Evolutionary conservation across 2,797 vertebrate genomes (phyloP), one percentile per base, ranked within the genome.

Genomic region (Coregonus sp.): DNA sequence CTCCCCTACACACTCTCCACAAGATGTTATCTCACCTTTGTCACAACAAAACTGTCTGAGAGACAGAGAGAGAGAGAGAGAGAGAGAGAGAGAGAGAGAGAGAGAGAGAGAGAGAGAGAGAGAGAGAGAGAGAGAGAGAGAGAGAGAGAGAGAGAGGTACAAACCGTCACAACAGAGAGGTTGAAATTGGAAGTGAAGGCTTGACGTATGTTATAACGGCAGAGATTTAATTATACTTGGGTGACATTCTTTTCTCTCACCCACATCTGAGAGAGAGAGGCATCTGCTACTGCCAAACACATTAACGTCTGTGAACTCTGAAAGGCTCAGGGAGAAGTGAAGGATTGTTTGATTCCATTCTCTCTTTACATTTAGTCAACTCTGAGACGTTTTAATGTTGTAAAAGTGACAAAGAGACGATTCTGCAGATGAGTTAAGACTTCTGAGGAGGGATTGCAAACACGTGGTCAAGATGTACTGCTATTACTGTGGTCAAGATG

Each of bases 141-240:
- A 63, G 20, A 25, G 9, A 16, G 11, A 63, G 20, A 61, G 59
- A 85, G 33, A 15, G 31, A 83, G 40, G 80, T 84, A 87, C 11
- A 5, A 80, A 70, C 59, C 83, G 35, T 91, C 90, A 86, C 86
- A 65, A 18, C 79, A 61, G 37, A 87, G 81, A 31, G 83, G 73
- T 78, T 50, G 71, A 88, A 88, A 93, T 92, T 79, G 75, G 88
- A 94, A 92, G 89, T 87, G 92, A 94, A 89, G 89, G 86, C 88
- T 92, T 91, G 92, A 92, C 89, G 87, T 92, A 85, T 77, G 87
- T 85, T 89, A 85, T 87, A 91, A 90, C 90, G 74, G 84, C 81
- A 78, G 50, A 93, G 92, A 94, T 93, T 93, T 92, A 91, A 93
- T 94, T 94, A 93, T 91, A 90, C 85, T 89, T 89, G 87, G 91